Conservation (phyloP, 2,797 vertebrate species). For the Coracias cyanogaster region DNA sequence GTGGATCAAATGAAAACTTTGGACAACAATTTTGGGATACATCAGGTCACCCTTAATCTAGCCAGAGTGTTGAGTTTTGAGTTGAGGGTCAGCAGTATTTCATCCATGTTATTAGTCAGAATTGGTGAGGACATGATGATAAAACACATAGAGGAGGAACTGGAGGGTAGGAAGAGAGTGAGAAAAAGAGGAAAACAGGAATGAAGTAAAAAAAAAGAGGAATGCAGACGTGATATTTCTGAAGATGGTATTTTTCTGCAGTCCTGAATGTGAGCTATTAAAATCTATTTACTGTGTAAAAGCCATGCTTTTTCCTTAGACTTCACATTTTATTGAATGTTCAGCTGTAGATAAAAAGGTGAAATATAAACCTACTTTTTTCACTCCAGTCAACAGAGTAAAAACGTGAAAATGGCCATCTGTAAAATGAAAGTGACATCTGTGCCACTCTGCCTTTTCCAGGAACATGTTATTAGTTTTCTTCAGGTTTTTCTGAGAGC, state of each 20-base stretch:
- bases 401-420: conserved; percentile 29
- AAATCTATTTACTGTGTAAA: conserved; percentile 19
- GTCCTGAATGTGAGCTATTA: conserved; percentile 8
- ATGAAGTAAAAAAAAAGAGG: background rate
- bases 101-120: background rate
- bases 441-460: background rate
- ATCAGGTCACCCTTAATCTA: background rate
- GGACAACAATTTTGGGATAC: background rate
- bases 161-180: background rate
- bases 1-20: background rate
- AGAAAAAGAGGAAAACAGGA: background rate
- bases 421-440: conserved; percentile 4
- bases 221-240: background rate
- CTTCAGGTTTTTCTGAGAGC: conserved; percentile 8
- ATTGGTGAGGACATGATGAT: background rate
- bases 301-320: background rate
- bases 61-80: background rate
- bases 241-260: background rate
- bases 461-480: background rate
- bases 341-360: background rate
- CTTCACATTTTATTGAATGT: background rate
- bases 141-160: background rate
- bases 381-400: background rate
- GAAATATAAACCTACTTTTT: conserved; percentile 28
- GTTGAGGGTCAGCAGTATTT: background rate